A percentile compares a stretch with the other conserved stretches of the same genome.
Evolutionary conservation across 2,888 invertebrate species (phyloP).

Genomic region (Galeruca laticollis): DNA sequence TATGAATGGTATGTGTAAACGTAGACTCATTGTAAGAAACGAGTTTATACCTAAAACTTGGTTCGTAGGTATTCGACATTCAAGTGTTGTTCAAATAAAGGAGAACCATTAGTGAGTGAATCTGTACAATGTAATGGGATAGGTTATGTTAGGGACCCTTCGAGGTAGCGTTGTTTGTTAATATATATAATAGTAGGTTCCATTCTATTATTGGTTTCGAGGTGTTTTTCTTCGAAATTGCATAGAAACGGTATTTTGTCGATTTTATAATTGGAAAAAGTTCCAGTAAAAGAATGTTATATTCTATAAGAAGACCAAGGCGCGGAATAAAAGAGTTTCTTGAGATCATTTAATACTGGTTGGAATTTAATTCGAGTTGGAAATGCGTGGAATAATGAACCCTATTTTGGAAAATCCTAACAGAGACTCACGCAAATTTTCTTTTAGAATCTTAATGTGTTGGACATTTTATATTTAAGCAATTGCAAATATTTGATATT

Average conservation of each 20-base stretch:
- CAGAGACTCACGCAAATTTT: too few species aligned
- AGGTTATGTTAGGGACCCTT: conserved; percentile 43
- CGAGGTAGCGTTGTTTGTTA: conserved; percentile 29
- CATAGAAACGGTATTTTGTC: neutral
- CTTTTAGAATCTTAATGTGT: too few species aligned
- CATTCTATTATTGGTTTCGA: conserved; percentile 5
- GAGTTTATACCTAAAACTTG: neutral
- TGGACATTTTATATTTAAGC: too few species aligned
- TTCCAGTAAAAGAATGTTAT: too few species aligned
- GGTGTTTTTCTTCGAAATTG: conserved; percentile 38
- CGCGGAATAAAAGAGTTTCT: too few species aligned
- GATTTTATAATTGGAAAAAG: neutral
- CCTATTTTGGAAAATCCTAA: too few species aligned
- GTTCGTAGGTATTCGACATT: conserved; percentile 33
- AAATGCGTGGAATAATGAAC: too few species aligned
- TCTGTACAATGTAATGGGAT: conserved; percentile 44
- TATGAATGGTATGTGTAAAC: too few species aligned
- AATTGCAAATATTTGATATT: too few species aligned
- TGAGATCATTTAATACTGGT: too few species aligned
- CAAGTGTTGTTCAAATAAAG: conserved; percentile 46
- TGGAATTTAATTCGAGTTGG: too few species aligned
- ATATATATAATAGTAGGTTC: conserved; percentile 22
- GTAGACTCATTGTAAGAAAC: neutral
- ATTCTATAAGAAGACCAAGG: too few species aligned
- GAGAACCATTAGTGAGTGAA: conserved; percentile 47